Evolutionary conservation across 2,797 vertebrate genomes (phyloP).

Genomic region (Mallotus villosus): DNA sequence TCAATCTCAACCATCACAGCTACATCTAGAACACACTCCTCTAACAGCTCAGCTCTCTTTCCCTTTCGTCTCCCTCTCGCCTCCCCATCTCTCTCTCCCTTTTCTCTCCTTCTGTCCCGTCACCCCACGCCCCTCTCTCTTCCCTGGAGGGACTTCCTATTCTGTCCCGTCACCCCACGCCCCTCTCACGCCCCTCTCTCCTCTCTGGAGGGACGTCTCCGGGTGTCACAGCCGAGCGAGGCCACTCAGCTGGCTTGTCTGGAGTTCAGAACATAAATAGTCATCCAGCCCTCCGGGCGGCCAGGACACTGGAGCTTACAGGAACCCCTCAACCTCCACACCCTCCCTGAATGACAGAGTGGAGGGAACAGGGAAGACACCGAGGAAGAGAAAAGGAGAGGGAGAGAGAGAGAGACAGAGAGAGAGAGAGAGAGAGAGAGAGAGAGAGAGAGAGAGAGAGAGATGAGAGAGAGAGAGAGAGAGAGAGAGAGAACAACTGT

Average conservation of each 20-base stretch:
- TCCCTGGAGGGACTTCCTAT: too few species aligned
- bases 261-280: constrained; percentile 77
- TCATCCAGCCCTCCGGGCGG: constrained; percentile 69
- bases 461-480: neutral
- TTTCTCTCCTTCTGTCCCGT: too few species aligned
- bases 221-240: constrained; percentile 35
- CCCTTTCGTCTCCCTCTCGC: too few species aligned
- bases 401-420: constrained; percentile 30
- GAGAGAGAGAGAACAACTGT: constrained; percentile 34
- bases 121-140: too few species aligned
- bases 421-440: constrained; percentile 25
- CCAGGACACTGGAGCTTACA: constrained; percentile 66
- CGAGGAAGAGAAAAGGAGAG: neutral
- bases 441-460: neutral
- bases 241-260: constrained; percentile 59
- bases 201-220: constrained; percentile 42
- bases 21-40: constrained; percentile 19
- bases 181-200: constrained; percentile 31
- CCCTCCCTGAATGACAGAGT: constrained; percentile 69
- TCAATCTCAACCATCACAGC: neutral
- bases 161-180: neutral
- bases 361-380: constrained; percentile 17
- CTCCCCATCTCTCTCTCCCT: too few species aligned
- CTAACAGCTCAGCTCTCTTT: neutral
- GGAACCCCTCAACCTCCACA: constrained; percentile 59